Evolutionary conservation across 2,888 invertebrate genomes (phyloP).

Genomic region (Lobophora halterata): DNA sequence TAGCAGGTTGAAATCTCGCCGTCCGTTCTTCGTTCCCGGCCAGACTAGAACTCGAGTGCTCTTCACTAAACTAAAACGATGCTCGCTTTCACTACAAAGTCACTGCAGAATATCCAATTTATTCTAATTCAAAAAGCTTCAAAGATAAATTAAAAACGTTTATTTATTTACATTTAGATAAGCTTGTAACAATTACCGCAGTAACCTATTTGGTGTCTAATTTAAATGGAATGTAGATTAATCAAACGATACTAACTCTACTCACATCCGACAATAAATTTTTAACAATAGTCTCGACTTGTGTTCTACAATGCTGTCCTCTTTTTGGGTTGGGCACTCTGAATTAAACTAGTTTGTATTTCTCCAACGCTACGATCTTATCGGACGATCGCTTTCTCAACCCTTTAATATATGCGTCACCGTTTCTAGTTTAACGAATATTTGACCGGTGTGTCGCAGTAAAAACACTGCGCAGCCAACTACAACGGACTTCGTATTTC

Average conservation of each 20-base stretch:
- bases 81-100: slow-evolving; percentile 2
- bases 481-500: slow-evolving; percentile 56
- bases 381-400: slow-evolving; percentile 69
- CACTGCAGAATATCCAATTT: slow-evolving; percentile 3
- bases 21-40: slow-evolving; percentile 13
- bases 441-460: slow-evolving; percentile 42
- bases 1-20: slow-evolving; percentile 22
- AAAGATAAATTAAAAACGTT: slow-evolving; percentile 30
- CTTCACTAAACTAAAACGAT: slow-evolving; percentile 1
- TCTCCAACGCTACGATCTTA: slow-evolving; percentile 62
- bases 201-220: slow-evolving; percentile 66
- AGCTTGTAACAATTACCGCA: slow-evolving; percentile 60
- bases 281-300: slow-evolving; percentile 69
- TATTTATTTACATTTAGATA: slow-evolving; percentile 59
- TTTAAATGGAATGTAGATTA: slow-evolving; percentile 71
- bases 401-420: slow-evolving; percentile 72
- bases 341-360: slow-evolving; percentile 74
- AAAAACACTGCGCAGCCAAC: slow-evolving; percentile 48
- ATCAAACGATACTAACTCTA: slow-evolving; percentile 71
- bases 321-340: slow-evolving; percentile 60
- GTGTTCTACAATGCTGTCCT: slow-evolving; percentile 64
- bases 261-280: slow-evolving; percentile 61
- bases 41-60: slow-evolving; percentile 5
- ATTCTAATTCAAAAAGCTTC: slow-evolving; percentile 16
- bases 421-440: slow-evolving; percentile 56